A percentile compares a stretch with the other conserved stretches of the same genome.
phyloP scores from a whole-genome alignment of 2,113 vertebrate genomes.

The Hydropotes inermis region DNA sequence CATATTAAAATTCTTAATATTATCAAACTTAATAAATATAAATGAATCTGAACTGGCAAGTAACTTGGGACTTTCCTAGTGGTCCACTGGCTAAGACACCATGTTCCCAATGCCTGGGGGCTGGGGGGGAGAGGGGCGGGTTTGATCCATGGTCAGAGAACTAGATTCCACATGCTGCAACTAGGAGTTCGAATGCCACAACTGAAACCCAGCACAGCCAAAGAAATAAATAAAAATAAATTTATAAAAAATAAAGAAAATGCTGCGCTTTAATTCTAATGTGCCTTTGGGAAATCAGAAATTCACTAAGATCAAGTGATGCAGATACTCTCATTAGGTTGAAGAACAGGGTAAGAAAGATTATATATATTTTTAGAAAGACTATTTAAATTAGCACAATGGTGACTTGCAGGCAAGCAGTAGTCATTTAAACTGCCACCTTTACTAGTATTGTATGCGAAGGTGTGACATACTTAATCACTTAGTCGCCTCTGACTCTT shows the following conservation, averaged over 20 bases:
- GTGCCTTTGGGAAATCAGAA: not conserved
- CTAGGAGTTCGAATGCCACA: not conserved
- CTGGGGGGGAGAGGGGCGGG: rapidly evolving
- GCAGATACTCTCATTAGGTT: not conserved
- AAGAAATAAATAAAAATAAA: not conserved
- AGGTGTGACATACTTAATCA: not conserved
- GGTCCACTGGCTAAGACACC: not conserved
- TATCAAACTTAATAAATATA: not conserved
- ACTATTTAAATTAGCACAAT: not conserved
- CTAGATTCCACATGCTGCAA: not conserved
- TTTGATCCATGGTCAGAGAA: not conserved
- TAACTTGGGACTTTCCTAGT: not conserved
- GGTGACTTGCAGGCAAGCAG: not conserved
- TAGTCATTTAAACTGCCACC: not conserved
- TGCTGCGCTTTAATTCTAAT: not conserved
- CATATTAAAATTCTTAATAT: not conserved
- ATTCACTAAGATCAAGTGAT: not conserved
- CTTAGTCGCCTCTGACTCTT: not conserved
- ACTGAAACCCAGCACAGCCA: not conserved
- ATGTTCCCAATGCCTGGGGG: not conserved
- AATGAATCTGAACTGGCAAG: not conserved
- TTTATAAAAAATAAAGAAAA: not conserved
- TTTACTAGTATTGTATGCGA: not conserved
- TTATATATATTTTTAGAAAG: not conserved
- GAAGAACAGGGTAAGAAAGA: not conserved